Conservation (phyloP, 1,140 invertebrate genomes). For the Melitaea cinxia region DNA sequence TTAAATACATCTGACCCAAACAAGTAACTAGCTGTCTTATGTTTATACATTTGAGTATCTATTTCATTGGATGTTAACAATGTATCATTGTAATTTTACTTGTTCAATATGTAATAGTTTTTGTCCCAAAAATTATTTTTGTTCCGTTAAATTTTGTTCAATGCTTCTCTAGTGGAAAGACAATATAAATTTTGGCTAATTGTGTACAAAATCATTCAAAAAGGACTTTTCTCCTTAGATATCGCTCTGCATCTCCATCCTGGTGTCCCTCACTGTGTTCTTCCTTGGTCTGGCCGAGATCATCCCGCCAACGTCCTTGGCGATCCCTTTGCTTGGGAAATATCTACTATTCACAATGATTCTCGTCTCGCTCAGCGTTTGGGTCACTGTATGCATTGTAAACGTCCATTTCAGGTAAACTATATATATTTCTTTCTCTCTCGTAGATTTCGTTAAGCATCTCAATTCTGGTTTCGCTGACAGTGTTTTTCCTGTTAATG, state of each 20-base stretch:
- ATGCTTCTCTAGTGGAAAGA: conserved; percentile 46
- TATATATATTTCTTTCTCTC: conserved; percentile 59
- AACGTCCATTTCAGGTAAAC: conserved; percentile 98
- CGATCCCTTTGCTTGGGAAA: conserved; percentile 97
- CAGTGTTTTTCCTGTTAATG: conserved; percentile 98
- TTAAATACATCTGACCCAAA: too few relatives aligned
- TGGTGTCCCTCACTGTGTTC: conserved; percentile 98
- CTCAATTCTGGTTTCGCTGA: conserved; percentile 98
- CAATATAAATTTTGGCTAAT: conserved; percentile 35
- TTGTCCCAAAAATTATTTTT: neutral
- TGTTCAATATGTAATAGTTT: neutral
- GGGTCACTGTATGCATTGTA: conserved; percentile 97
- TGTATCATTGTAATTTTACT: too few relatives aligned
- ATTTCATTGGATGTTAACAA: too few relatives aligned
- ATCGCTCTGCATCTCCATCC: conserved; percentile 97
- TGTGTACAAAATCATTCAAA: conserved; percentile 57
- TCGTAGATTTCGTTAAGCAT: conserved; percentile 94
- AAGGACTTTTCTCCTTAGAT: conserved; percentile 83
- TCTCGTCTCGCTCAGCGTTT: conserved; percentile 96
- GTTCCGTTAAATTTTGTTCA: conserved; percentile 6
- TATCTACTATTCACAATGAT: conserved; percentile 99
- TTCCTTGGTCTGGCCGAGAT: conserved; percentile 98
- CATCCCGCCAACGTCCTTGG: conserved; percentile 97
- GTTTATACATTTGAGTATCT: too few relatives aligned
- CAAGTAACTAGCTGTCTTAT: too few relatives aligned